Percentiles rank a stretch among this genome's conserved stretches.
These are phyloP conservation scores for Passerculus sandwichensis DNA, from an alignment of 2,797 vertebrate genomes.

Conservation along the genomic window DNA sequence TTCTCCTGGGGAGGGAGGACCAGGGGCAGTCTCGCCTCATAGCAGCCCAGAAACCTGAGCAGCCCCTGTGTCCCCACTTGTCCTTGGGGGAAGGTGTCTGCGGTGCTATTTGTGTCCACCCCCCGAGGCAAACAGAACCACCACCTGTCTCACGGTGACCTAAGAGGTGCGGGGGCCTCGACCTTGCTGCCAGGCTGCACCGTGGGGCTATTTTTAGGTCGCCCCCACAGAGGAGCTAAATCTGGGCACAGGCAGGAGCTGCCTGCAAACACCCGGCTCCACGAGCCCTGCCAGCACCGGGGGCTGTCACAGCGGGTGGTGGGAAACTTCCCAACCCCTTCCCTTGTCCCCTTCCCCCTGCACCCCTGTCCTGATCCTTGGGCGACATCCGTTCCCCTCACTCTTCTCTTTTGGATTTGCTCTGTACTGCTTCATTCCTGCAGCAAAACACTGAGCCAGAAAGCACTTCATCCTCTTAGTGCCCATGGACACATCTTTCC, in stretches of 20 bases:
- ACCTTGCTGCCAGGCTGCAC: background rate
- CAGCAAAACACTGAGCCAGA: background rate
- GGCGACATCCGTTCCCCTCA: accelerated
- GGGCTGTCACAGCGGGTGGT: background rate
- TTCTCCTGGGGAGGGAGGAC: accelerated
- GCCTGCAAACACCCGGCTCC: background rate
- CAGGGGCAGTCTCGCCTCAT: background rate
- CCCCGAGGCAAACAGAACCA: background rate
- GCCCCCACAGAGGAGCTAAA: background rate
- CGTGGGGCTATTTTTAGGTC: background rate
- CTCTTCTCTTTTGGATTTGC: background rate
- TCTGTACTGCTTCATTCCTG: background rate
- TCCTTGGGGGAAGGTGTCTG: background rate
- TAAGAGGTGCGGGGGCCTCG: background rate
- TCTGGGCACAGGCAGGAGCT: background rate
- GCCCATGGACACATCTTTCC: background rate
- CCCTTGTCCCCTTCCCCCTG: background rate
- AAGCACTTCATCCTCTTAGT: background rate
- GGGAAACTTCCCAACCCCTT: background rate
- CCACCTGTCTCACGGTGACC: background rate
- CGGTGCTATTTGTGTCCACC: background rate
- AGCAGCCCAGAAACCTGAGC: background rate
- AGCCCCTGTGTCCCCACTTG: accelerated
- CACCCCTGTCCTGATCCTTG: background rate
- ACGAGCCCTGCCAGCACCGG: background rate